A percentile compares a stretch with the other conserved stretches of the same genome.
These are phyloP conservation scores for Crypturellus undulatus DNA, from an alignment of 2,113 vertebrate genomes.

Conservation along the genomic window DNA sequence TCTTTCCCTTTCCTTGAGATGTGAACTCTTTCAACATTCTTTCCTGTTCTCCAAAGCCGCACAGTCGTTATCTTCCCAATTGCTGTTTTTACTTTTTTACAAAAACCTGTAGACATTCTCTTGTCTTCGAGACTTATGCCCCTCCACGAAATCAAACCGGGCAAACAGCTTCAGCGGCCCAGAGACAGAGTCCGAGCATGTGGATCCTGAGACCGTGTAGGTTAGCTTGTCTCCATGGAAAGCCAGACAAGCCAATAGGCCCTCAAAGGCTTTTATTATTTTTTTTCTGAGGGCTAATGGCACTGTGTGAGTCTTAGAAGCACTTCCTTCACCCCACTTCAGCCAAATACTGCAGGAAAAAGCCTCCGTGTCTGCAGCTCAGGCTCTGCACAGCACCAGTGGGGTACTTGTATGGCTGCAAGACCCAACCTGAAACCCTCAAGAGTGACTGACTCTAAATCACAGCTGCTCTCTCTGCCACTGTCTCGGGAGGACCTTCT, in stretches of 20 bases:
- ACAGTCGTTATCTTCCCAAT: not conserved
- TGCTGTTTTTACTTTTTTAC: not conserved
- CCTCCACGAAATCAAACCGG: not conserved
- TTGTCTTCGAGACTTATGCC: not conserved
- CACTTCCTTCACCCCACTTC: not conserved
- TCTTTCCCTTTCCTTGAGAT: not conserved
- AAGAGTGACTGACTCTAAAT: not conserved
- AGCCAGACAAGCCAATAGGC: not conserved
- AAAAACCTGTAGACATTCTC: not conserved
- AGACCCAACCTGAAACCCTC: not conserved
- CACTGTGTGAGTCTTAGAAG: not conserved
- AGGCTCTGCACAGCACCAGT: fast-evolving
- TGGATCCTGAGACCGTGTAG: not conserved
- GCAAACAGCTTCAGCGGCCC: too few species aligned
- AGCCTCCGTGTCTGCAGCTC: not conserved
- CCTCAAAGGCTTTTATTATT: not conserved
- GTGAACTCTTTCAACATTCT: not conserved
- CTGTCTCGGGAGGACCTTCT: not conserved
- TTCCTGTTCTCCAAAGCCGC: not conserved
- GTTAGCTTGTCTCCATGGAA: not conserved
- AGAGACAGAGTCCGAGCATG: not conserved
- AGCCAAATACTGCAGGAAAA: not conserved
- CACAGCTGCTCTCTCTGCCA: not conserved
- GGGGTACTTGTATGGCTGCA: not conserved
- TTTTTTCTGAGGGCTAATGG: not conserved